Evolutionary conservation across 2,888 invertebrate genomes (phyloP).

Genomic region (Lamproptera curius): DNA sequence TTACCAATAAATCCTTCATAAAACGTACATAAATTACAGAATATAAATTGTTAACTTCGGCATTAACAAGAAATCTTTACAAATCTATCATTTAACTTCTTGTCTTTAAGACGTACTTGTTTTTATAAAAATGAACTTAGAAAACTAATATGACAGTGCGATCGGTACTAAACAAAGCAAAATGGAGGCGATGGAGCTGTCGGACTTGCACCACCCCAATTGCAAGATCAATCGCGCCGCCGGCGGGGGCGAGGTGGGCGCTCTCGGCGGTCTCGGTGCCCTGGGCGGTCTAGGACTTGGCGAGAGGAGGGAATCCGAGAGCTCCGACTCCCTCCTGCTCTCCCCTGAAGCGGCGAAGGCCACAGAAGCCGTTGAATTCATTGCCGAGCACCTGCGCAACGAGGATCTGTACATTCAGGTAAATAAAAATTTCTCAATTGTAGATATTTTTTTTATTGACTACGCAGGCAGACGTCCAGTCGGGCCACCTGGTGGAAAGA

Average conservation of each 20-base stretch:
- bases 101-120: constrained; percentile 14
- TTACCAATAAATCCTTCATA: too few relatives aligned
- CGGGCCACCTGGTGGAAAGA: too few relatives aligned
- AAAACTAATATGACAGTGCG: constrained; percentile 69
- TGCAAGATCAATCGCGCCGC: constrained; percentile 95
- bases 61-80: too few relatives aligned
- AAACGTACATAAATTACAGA: too few relatives aligned
- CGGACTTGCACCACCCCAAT: constrained; percentile 96
- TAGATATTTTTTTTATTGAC: background rate
- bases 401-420: constrained; percentile 99
- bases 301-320: constrained; percentile 91
- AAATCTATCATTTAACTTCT: too few relatives aligned
- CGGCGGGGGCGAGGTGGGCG: constrained; percentile 71
- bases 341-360: constrained; percentile 97
- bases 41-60: too few relatives aligned
- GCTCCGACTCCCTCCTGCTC: constrained; percentile 92
- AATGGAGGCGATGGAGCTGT: constrained; percentile 95
- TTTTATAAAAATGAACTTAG: constrained; percentile 27
- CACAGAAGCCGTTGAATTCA: constrained; percentile 98
- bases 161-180: constrained; percentile 87
- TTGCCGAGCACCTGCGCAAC: constrained; percentile 97
- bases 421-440: too few relatives aligned
- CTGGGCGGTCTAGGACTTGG: constrained; percentile 81
- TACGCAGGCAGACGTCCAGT: too few relatives aligned
- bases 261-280: constrained; percentile 78